phyloP scores from a whole-genome alignment of 92 coral and sea anemone genomes.

The Phenganax subtilis region DNA sequence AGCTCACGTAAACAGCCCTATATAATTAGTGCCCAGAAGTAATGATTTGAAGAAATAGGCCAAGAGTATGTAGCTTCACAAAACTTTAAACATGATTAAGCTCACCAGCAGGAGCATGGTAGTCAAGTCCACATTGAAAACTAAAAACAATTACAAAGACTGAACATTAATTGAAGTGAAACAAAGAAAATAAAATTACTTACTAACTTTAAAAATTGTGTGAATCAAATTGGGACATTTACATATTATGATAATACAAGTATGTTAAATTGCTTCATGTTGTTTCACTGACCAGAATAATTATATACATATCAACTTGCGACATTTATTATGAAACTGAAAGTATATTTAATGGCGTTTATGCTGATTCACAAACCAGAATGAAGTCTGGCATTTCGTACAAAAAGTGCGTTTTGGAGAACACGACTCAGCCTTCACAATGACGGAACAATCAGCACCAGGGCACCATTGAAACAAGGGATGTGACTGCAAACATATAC shows the following conservation, averaged over 20 bases:
- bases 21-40: no score
- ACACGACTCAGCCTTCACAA: conserved; percentile 68
- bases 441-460: conserved; percentile 74
- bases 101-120: conserved; percentile 70
- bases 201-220: neutral
- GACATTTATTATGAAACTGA: no score
- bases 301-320: no score
- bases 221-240: no score
- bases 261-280: neutral
- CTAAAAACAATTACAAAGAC: conserved; percentile 30
- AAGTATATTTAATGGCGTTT: neutral
- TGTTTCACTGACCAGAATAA: conserved; percentile 64
- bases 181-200: neutral
- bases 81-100: neutral
- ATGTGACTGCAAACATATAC: conserved; percentile 53
- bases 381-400: conserved; percentile 64
- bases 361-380: conserved; percentile 61
- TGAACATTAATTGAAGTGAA: neutral
- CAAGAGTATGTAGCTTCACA: no score
- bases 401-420: conserved; percentile 75
- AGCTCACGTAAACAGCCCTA: no score
- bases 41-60: no score
- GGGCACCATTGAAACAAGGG: conserved; percentile 91
- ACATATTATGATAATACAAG: neutral
- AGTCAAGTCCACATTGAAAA: conserved; percentile 73